Evolutionary conservation across 2,797 vertebrate genomes (phyloP).

Genomic region (Premnoplex brunnescens): DNA sequence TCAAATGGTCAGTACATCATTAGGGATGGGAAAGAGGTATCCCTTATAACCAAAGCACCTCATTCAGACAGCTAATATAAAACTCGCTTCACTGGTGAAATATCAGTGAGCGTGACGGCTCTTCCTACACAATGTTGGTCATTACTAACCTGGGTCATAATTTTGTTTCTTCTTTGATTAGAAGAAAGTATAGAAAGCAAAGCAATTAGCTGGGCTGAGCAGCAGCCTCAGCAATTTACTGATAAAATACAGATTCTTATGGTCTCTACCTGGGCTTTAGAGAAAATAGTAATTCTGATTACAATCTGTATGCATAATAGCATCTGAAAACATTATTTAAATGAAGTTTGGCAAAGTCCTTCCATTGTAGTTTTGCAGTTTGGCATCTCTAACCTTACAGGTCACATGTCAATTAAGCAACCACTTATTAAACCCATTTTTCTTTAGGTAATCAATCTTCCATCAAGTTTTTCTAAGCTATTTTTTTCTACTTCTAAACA

Average conservation of each 20-base stretch:
- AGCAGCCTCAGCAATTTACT: background rate
- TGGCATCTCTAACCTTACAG: background rate
- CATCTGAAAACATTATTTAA: slow-evolving; percentile 17
- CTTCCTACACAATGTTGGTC: background rate
- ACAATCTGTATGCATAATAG: background rate
- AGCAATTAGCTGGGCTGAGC: background rate
- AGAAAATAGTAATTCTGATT: background rate
- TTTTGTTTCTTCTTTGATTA: background rate
- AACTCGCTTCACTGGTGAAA: background rate
- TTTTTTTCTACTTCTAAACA: slow-evolving; percentile 45
- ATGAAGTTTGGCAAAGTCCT: background rate
- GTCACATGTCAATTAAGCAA: background rate
- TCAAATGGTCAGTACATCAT: background rate
- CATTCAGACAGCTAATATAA: background rate
- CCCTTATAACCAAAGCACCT: background rate
- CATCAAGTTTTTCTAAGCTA: background rate
- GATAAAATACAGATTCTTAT: background rate
- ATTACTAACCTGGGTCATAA: background rate
- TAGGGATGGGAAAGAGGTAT: background rate
- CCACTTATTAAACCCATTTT: slow-evolving; percentile 23
- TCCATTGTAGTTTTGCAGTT: background rate
- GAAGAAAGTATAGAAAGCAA: background rate
- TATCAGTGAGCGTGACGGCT: background rate
- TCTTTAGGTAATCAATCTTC: slow-evolving; percentile 7
- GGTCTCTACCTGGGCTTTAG: background rate